Evolutionary conservation across 2,888 invertebrate species (phyloP), one percentile per base, ranked within the genome.

Genomic region (Synanthedon myopaeformis): DNA sequence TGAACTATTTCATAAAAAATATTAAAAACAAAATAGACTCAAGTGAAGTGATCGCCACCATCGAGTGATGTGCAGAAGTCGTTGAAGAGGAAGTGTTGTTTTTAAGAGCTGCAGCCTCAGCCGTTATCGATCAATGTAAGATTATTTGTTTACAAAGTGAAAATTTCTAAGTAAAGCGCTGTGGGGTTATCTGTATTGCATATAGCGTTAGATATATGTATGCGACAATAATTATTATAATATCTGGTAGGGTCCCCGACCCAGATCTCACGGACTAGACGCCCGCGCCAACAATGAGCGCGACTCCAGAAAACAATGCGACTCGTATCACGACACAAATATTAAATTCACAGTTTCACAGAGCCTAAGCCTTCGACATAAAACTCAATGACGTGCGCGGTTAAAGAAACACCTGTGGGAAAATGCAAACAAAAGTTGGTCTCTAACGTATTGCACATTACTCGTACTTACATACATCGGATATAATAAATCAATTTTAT

Each of bases 71-170:
- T 85, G 84, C 82, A 77, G 79, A 80, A 75, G 66, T 61, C 66
- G 69, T 68, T 65, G 55, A 66, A 69, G 64, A 72, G 72, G 69
- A 53, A 51, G 51, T 13, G 42, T 52, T 79, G 82, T 77, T 53
- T 74, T 69, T 71, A 61, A 69, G 67, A 74, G 77, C 76, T 73
- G 86, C 86, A 85, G 87, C 85, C 82, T 84, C 86, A 76, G 73
- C 86, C 82, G 77, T 78, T 79, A 71, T 74, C 70, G 69, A 63
- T 69, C 76, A 87, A 87, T 74, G 86, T 87, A 87, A 87, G 86
- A 41, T 13, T n/a, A 19, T 53, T 51, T 51, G 41, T 48, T 53
- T 48, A 51, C 51, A 48, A 28, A 53, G 13, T 45, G 13, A 45
- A 45, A n/a, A 45, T 5, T 45, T 45, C 6, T n/a, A 23, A 23